Conservation (phyloP, 2,797 vertebrate genomes). For the Parauchenoglanis ngamensis region DNA sequence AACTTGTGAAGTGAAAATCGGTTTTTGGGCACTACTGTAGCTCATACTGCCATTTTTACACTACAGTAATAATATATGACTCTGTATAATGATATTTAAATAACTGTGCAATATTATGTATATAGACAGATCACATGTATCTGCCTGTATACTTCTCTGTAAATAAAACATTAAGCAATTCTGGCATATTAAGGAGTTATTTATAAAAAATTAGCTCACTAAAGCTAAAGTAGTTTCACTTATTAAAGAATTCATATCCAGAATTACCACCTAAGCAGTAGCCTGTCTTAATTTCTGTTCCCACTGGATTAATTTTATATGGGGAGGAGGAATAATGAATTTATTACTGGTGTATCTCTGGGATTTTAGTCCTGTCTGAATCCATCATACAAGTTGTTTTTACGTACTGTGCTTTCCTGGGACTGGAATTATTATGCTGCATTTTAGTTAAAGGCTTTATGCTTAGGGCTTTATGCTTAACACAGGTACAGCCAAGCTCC, state of each 20-base stretch:
- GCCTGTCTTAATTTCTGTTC: neutral
- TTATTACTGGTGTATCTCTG: neutral
- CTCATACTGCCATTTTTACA: neutral
- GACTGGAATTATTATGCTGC: neutral
- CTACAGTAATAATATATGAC: neutral
- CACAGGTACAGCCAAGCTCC: neutral
- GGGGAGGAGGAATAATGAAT: neutral
- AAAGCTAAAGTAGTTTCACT: neutral
- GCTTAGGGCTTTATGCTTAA: neutral
- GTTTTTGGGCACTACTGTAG: neutral
- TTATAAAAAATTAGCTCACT: neutral
- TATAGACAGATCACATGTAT: neutral
- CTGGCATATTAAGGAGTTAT: neutral
- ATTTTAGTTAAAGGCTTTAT: neutral
- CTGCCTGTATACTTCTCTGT: neutral
- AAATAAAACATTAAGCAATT: neutral
- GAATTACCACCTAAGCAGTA: neutral
- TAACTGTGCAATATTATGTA: neutral
- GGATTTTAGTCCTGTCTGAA: neutral
- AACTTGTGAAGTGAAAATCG: neutral
- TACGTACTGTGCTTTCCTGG: neutral
- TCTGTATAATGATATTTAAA: neutral
- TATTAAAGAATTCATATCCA: neutral
- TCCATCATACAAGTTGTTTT: neutral
- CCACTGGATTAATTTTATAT: neutral